Base-by-base conservation (phyloP, 2,888 invertebrate species). In the Pammene aurita region DNA sequence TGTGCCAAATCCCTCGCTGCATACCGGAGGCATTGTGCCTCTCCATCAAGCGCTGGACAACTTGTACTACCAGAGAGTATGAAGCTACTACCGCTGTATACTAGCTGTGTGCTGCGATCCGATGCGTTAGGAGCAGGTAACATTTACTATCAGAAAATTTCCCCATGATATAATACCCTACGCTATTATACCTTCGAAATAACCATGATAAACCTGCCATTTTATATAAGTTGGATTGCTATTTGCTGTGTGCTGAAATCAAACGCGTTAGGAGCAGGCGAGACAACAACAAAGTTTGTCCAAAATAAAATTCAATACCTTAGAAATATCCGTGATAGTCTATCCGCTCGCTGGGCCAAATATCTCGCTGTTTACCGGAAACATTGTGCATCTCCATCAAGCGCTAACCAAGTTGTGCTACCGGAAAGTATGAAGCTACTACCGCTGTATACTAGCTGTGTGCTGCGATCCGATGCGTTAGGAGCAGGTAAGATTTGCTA, bases 1-100 rank as follows among this genome's bases (percentile, higher is more conserved):
- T 96, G 97, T 79, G 98, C 98, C 18, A 96, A 97, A 83, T 97
- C 98, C 73, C 93, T 98, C 80, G 98, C 98, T 2, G 96, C 97
- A 73, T 98, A 99, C 93, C 94, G 99, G 55, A 97, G 98, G 79
- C 97, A 99, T 89, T 99, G 99, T 93, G 98, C 99, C 42, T 96
- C 96, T 77, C 97, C 98, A 5, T 96, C 98, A 34, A 97, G 98
- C 50, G 96, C 97, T 38, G 99, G 99, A 0, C 99, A 99, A 92
- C 94, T 99, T n/a, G 99, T 99, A 83, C 93, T 99, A 78, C 99
- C 99, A 0, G 99, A 99, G 93, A 97, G 97, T 83, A 96, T 99
- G 95, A 99, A 99, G 92, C 93, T 99, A 74, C 93, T 99, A 82
- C 99, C 99, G 16, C 93, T 99, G 14, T 99, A 99, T 86, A 95